These are phyloP conservation scores for Phallusia fumigata DNA, from an alignment of 23 tunicate genomes.

Conservation along the genomic window DNA sequence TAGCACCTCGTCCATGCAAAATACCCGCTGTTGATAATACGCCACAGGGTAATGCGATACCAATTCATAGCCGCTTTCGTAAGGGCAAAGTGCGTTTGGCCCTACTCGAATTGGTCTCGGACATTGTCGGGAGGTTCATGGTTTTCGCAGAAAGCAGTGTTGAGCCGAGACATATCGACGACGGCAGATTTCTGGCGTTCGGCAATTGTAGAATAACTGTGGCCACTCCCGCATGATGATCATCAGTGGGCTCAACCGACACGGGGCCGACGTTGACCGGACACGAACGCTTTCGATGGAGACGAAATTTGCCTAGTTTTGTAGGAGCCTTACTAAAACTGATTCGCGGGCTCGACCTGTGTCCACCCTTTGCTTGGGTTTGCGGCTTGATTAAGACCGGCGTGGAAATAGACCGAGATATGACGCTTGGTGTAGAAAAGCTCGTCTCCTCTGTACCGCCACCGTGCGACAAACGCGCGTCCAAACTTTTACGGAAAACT, in stretches of 20 bases:
- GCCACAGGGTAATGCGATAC: neutral
- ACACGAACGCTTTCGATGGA: neutral
- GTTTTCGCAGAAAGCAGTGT: slow-evolving; percentile 37
- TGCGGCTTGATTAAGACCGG: neutral
- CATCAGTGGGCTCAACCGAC: slow-evolving; percentile 32
- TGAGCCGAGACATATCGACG: slow-evolving; percentile 39
- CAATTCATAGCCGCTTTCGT: neutral
- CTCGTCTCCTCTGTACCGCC: neutral
- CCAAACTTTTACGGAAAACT: neutral
- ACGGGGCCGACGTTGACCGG: slow-evolving; percentile 31
- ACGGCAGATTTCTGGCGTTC: slow-evolving; percentile 20
- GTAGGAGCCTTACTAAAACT: neutral
- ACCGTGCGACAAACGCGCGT: neutral
- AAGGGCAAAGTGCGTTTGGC: neutral
- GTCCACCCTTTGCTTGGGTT: neutral
- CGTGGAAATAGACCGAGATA: slow-evolving; percentile 7
- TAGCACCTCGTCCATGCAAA: neutral
- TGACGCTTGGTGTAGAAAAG: neutral
- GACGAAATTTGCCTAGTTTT: neutral
- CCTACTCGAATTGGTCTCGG: neutral
- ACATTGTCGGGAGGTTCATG: slow-evolving; percentile 4
- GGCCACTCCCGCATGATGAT: slow-evolving; percentile 32
- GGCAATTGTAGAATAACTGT: slow-evolving; percentile 50
- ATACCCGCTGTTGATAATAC: neutral
- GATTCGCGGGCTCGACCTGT: neutral